Percentiles rank a stretch among this genome's conserved stretches.
Conservation (phyloP, 1,140 invertebrate genomes). For the Cydia fagiglandana region DNA sequence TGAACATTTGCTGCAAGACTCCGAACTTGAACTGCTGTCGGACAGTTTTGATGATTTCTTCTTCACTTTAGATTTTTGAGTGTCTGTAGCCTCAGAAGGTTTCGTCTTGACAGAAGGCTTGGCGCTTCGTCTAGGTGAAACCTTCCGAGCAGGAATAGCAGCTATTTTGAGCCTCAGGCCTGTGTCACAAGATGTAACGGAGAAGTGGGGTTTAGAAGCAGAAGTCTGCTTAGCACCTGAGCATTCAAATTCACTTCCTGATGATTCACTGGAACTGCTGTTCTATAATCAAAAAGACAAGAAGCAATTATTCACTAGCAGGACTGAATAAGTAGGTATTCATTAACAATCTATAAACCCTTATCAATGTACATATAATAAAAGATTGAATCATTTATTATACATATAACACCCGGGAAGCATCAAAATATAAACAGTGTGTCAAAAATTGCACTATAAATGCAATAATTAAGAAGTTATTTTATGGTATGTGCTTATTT, state of each 20-base stretch:
- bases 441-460: too few species aligned
- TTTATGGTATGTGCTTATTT: too few species aligned
- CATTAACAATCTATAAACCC: too few species aligned
- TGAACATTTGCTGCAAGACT: slow-evolving; percentile 71
- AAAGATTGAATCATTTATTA: too few species aligned
- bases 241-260: slow-evolving; percentile 71
- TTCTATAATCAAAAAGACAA: slow-evolving; percentile 57
- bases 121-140: slow-evolving; percentile 52
- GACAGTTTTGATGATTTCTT: slow-evolving; percentile 57
- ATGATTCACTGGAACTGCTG: slow-evolving; percentile 60
- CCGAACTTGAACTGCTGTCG: slow-evolving; percentile 67
- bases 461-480: too few species aligned
- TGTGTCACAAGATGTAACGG: slow-evolving; percentile 71
- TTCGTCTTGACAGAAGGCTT: slow-evolving; percentile 65
- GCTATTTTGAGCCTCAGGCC: slow-evolving; percentile 73
- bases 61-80: slow-evolving; percentile 45
- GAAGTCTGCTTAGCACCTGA: slow-evolving; percentile 57
- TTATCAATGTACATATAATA: too few species aligned
- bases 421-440: too few species aligned
- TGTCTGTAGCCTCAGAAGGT: slow-evolving; percentile 41
- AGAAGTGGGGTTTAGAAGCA: slow-evolving; percentile 66
- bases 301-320: too few species aligned
- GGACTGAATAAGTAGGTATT: too few species aligned
- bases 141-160: slow-evolving; percentile 64
- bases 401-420: too few species aligned